Evolutionary conservation across 2,888 invertebrate species (phyloP).

Genomic region (Folsomia candida): DNA sequence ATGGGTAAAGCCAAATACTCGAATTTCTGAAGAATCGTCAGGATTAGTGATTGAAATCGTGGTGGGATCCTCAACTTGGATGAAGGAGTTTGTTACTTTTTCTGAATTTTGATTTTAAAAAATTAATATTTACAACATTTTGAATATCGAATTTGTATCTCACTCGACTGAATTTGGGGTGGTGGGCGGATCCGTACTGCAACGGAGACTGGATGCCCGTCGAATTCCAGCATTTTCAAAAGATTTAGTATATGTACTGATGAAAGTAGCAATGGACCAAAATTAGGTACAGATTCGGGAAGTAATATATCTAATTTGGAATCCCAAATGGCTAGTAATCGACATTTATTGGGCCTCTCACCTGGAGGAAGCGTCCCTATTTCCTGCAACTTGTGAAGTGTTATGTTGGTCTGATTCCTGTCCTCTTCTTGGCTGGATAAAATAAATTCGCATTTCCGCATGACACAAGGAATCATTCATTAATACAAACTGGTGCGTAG

Average conservation of each 20-base stretch:
- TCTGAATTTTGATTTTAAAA: slow-evolving; percentile 56
- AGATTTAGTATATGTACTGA: no score
- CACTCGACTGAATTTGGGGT: not conserved
- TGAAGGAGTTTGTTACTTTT: slow-evolving; percentile 56
- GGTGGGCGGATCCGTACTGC: slow-evolving; percentile 28
- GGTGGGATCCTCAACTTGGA: slow-evolving; percentile 57
- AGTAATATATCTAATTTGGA: not conserved
- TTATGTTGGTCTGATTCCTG: not conserved
- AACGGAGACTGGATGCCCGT: slow-evolving; percentile 26
- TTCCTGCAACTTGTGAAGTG: not conserved
- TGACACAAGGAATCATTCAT: slow-evolving; percentile 2
- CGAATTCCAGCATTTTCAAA: slow-evolving; percentile 1
- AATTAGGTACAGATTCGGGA: no score
- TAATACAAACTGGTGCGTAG: not conserved
- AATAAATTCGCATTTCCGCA: not conserved
- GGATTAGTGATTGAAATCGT: slow-evolving; percentile 56
- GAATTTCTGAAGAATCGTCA: slow-evolving; percentile 53
- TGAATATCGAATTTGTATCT: not conserved
- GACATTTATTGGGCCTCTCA: not conserved
- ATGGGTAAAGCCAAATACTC: slow-evolving; percentile 59
- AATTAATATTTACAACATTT: not conserved
- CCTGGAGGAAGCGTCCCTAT: not conserved
- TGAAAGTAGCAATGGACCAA: no score
- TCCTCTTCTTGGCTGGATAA: not conserved
- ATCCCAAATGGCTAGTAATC: not conserved